Conservation (phyloP, 2,113 vertebrate species). For the Myanophis thanlyinensis region DNA sequence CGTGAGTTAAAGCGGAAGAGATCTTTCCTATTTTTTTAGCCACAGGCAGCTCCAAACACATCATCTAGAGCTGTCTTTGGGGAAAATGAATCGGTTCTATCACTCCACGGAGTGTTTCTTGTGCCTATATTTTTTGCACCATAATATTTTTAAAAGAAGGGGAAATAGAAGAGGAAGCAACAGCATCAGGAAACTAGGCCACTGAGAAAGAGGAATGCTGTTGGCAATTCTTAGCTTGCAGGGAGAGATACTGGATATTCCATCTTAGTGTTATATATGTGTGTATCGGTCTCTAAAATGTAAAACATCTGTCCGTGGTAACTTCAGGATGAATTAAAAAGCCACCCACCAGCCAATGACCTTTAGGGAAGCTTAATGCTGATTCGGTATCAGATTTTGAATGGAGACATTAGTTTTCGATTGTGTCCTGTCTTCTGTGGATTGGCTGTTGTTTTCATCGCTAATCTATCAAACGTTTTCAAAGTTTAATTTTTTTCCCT, state of each 20-base stretch:
- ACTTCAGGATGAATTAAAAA: conserved; percentile 15
- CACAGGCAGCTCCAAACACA: neutral
- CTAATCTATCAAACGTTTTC: neutral
- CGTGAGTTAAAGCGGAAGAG: neutral
- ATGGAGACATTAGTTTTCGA: conserved; percentile 27
- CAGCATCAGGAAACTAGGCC: neutral
- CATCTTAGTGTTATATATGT: conserved; percentile 48
- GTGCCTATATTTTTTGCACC: neutral
- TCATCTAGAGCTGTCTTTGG: too few species aligned
- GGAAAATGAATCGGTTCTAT: neutral
- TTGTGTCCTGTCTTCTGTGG: neutral
- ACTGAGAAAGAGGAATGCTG: neutral
- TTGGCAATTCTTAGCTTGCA: neutral
- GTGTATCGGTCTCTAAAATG: conserved; percentile 55
- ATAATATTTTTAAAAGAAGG: neutral
- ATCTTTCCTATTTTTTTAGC: neutral
- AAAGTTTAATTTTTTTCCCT: neutral
- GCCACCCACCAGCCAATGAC: neutral
- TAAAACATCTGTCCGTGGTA: conserved; percentile 59
- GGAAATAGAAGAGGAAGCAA: neutral
- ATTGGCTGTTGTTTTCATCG: neutral
- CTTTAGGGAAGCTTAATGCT: conserved; percentile 18
- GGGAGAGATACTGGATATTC: conserved; percentile 37
- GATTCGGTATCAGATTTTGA: conserved; percentile 21
- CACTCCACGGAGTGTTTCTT: neutral